Percentiles rank a stretch among this genome's conserved stretches.
Conservation (phyloP, 1,140 invertebrate species). For the Bicyclus anynana region DNA sequence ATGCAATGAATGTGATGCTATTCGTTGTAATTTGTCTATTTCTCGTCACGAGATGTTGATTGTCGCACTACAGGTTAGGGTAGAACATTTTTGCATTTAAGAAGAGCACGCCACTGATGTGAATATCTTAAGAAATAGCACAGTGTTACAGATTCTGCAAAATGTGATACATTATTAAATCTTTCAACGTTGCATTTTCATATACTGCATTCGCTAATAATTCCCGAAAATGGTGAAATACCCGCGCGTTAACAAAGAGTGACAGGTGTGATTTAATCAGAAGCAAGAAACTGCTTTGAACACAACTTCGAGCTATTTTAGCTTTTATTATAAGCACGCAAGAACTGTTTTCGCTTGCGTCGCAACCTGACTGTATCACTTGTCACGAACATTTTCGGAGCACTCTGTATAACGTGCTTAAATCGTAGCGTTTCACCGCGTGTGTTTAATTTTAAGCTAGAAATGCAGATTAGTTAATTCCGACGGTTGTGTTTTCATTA, state of each 20-base stretch:
- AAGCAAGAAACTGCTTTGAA: background rate
- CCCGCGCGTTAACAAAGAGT: background rate
- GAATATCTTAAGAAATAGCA: no score
- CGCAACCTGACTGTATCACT: background rate
- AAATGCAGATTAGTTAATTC: background rate
- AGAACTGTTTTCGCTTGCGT: background rate
- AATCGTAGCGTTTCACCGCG: background rate
- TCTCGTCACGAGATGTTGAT: no score
- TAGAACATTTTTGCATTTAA: no score
- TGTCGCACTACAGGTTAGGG: no score
- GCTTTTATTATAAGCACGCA: background rate
- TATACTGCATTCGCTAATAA: background rate
- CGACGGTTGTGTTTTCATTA: background rate
- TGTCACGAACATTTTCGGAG: background rate
- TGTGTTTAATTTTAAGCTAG: conserved; percentile 3
- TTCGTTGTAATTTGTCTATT: no score
- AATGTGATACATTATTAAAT: background rate
- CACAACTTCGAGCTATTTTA: background rate
- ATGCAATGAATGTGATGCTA: no score
- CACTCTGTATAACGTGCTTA: background rate
- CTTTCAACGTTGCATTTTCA: background rate
- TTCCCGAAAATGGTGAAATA: background rate
- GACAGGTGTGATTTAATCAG: conserved; percentile 12
- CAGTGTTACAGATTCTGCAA: no score
- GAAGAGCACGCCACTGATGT: no score